phyloP scores from a whole-genome alignment of 2,797 vertebrate genomes.

The Cheirogaleus major region DNA sequence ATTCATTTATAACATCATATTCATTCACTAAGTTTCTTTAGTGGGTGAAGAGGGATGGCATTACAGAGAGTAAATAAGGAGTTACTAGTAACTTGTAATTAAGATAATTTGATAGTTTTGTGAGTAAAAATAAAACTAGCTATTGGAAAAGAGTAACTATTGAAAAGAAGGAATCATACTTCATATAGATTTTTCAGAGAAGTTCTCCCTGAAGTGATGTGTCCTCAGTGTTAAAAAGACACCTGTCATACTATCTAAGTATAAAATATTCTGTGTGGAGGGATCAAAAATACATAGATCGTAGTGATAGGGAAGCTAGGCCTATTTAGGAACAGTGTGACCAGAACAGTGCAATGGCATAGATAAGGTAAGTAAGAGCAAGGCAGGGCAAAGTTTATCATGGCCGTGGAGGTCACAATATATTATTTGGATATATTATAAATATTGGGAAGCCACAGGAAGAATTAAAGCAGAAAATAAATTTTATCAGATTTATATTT shows the following conservation, averaged over 20 bases:
- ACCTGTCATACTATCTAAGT: background rate
- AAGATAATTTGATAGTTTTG: background rate
- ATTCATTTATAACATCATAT: background rate
- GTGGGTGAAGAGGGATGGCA: background rate
- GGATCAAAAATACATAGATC: background rate
- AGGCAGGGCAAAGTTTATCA: background rate
- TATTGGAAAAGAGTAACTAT: background rate
- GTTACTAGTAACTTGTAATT: background rate
- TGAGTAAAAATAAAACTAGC: background rate
- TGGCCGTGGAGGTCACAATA: too few species aligned
- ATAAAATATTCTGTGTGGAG: background rate
- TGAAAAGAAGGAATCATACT: background rate
- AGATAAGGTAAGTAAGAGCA: background rate
- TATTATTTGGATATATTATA: background rate
- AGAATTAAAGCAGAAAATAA: background rate
- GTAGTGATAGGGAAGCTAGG: accelerated
- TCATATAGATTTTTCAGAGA: background rate
- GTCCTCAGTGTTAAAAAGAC: background rate
- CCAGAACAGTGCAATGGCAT: background rate
- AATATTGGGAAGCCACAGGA: background rate
- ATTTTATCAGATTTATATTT: background rate
- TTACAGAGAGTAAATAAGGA: background rate
- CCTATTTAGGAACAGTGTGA: background rate
- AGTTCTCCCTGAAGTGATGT: background rate
- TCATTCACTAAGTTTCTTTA: background rate